Evolutionary conservation across 1,140 invertebrate species (phyloP), one percentile per base, ranked within the genome.

Genomic region (Trichonephila clavata): DNA sequence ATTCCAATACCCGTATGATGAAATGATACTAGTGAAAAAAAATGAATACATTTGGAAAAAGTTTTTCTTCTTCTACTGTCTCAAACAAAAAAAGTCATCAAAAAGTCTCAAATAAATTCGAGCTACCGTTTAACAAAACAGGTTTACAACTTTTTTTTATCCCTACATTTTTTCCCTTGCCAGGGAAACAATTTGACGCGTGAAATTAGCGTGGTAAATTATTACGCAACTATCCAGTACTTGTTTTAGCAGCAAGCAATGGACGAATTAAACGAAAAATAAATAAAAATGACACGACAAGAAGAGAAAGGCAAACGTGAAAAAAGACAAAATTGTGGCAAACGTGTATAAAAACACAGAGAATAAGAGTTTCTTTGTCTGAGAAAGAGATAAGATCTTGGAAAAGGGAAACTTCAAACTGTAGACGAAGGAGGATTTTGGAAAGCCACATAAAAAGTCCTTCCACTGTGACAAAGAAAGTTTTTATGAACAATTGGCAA

Each of bases 401-500:
- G n/a, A 8, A 10, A 16, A 50, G 50, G 32, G 83, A 84, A 84
- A 84, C 83, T 84, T 59, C 83, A 84, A 60, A 84, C 83, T 21
- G 83, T 18, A 60, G 24, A 84, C 24, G 83, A 24, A 32, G 57
- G 27, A 60, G 80, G 50, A 50, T 90, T 27, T 24, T 32, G 27
- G 59, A 80, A 21, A 60, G 83, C 4, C 59, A 24, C 43, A 84
- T 59, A 84, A 84, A 84, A 60, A 24, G 43, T 83, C 21, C 16
- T 60, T 50, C 50, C 7, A 10, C 7, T 50, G 50, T n/a, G 43
- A 80, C 88, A 90, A 77, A 80, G 88, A 81, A 32, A 59, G 68
- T 90, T 90, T 80, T 90, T 77, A 65, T 60, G 43, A 80, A 80
- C 84, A 93, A 93, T 93, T 93, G 92, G 92, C 92, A 88, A 87